Base-by-base conservation (phyloP, 2,113 vertebrate species). In the Fregetta grallaria region DNA sequence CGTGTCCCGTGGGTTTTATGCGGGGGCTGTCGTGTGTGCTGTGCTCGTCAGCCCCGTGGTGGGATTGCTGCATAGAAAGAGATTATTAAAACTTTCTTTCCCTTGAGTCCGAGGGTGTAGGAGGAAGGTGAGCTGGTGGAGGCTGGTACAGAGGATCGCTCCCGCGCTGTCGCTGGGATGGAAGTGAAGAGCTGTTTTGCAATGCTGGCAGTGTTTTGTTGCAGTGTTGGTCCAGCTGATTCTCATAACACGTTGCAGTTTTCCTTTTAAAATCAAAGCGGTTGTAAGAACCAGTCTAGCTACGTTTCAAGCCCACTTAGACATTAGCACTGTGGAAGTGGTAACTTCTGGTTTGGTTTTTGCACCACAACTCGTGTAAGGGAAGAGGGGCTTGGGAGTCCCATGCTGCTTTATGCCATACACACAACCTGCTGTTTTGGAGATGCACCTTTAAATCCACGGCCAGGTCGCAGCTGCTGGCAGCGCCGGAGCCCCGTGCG, bases 11-110 rank as follows among this genome's bases (percentile, higher is more conserved):
- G 5, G 49, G 42, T 38, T 14, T n/a, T 52, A 18, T 5, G 52
- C 0, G 0, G 18, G 18, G 1, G 1, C 42, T 17, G 52, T 15
- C 5, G 13, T 21, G 45, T 4, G 58, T 4, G 13, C 47, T 5
- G 72, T 25, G 40, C 50, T 34, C 2, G 0, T 25, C 62, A n/a
- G 55, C n/a, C 53, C 50, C 20, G 2, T 10, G 11, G 44, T 22
- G 53, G 81, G 36, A 15, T 11, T 25, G 15, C 21, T 44, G 19
- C 8, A 0, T 5, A 19, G 53, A 5, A 15, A 27, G 27, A 32
- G 13, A 26, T 34, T 0, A 3, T 6, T 42, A 7, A 5, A 65
- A 4, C 17, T 40, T 34, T 4, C 29, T 23, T 23, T 15, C 26
- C n/a, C 30, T 47, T 1, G 13, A 22, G n/a, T 1, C 15, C 6